Evolutionary conservation across 2,888 invertebrate species (phyloP), one percentile per base, ranked within the genome.

Genomic region (Scaptomyza caliginosa): DNA sequence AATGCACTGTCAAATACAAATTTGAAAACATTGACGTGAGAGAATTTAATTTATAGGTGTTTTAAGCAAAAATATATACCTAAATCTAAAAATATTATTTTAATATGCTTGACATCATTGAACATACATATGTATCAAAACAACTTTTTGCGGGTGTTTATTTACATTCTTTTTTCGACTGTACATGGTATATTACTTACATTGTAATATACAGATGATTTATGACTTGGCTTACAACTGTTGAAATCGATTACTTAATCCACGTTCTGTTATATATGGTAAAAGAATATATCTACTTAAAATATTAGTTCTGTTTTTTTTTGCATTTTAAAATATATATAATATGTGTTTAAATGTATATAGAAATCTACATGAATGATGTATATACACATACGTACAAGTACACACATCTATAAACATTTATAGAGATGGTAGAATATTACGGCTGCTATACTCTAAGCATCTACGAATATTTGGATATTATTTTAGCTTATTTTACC

Each of bases 91-190:
- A 66, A 71, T 66, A 26, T 42, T 5, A 16, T 26, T 42, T 11
- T 6, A 52, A 34, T 42, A 66, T 68, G 59, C 57, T 63, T 64
- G 57, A 59, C 68, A 66, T 59, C 60, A 48, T 55, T 30, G n/a
- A 43, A 32, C 66, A 56, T 62, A 62, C 43, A 71, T 65, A 60
- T 65, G 67, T 80, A 74, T 80, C 56, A 74, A 83, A 66, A 68
- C 74, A 83, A 79, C 77, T 74, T 69, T 73, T 66, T 72, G 52
- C 54, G 71, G 40, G 23, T 64, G 36, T 57, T 55, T 74, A 74
- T 74, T 77, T 77, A 74, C 74, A 74, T 69, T 43, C 72, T 19
- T 10, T 55, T 32, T 71, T 45, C 28, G 38, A 52, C 74, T 74
- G 77, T 74, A 77, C 74, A 74, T 57, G 67, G 67, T 52, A 51